Conservation (phyloP, 2,113 vertebrate genomes). For the Glaucomys volans region DNA sequence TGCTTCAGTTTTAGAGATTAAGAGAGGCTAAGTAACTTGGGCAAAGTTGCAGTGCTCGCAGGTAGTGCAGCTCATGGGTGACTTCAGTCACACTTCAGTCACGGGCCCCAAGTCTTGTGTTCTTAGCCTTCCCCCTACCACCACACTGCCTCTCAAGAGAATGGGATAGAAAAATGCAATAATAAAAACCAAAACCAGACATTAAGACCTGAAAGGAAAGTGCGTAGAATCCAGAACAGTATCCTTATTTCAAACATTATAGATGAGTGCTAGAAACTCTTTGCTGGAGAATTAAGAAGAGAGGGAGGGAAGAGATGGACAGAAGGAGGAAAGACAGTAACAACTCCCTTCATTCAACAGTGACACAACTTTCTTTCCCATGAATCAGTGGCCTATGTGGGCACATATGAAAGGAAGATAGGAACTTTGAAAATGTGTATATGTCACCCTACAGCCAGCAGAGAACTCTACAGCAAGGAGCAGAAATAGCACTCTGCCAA, state of each 20-base stretch:
- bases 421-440: not conserved
- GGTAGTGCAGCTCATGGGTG: no score
- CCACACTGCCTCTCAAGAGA: not conserved
- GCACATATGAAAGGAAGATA: not conserved
- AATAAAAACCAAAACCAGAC: not conserved
- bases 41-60: not conserved
- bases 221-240: not conserved
- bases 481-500: conserved; percentile 43
- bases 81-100: not conserved
- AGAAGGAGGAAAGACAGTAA: not conserved
- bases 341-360: not conserved
- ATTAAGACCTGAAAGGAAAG: not conserved
- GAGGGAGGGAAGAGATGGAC: not conserved
- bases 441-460: not conserved
- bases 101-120: not conserved
- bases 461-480: not conserved
- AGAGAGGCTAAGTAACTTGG: not conserved
- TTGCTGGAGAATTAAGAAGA: not conserved
- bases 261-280: not conserved
- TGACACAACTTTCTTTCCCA: not conserved
- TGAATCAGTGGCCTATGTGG: not conserved
- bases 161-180: not conserved
- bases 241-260: not conserved
- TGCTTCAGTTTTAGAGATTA: not conserved
- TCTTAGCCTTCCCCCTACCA: not conserved